Percentiles rank a stretch among this genome's conserved stretches.
phyloP scores from a whole-genome alignment of 2,797 vertebrate species.

The Alca torda region DNA sequence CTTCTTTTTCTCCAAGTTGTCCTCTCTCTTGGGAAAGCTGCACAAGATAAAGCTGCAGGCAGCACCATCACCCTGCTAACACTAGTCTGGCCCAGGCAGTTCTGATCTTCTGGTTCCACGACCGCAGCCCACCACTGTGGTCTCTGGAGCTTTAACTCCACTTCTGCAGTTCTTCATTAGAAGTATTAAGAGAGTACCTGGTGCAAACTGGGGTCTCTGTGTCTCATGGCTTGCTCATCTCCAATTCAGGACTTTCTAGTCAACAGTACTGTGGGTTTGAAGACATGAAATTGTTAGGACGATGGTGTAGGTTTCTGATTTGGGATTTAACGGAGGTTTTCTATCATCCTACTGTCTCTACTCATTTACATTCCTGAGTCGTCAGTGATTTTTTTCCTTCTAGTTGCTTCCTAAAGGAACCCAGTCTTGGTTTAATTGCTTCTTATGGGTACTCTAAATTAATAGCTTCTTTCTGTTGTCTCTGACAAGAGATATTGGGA shows the following conservation, averaged over 20 bases:
- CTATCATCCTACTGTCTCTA: background rate
- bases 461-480: background rate
- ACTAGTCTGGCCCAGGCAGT: background rate
- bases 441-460: background rate
- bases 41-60: background rate
- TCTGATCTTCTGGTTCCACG: background rate
- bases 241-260: background rate
- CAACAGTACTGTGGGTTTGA: background rate
- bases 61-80: background rate
- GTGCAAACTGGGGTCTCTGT: background rate
- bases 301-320: background rate
- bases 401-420: background rate
- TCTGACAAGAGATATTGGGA: background rate
- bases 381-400: background rate
- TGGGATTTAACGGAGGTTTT: background rate
- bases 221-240: background rate
- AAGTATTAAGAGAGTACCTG: background rate
- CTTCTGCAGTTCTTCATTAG: background rate
- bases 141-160: background rate
- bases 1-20: background rate
- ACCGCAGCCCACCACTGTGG: background rate
- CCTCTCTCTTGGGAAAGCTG: background rate
- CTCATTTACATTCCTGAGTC: background rate
- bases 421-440: background rate
- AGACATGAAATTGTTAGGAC: background rate